A percentile compares a stretch with the other conserved stretches of the same genome.
Conservation (phyloP, 2,797 vertebrate genomes). For the Rhyacichthys aspro region DNA sequence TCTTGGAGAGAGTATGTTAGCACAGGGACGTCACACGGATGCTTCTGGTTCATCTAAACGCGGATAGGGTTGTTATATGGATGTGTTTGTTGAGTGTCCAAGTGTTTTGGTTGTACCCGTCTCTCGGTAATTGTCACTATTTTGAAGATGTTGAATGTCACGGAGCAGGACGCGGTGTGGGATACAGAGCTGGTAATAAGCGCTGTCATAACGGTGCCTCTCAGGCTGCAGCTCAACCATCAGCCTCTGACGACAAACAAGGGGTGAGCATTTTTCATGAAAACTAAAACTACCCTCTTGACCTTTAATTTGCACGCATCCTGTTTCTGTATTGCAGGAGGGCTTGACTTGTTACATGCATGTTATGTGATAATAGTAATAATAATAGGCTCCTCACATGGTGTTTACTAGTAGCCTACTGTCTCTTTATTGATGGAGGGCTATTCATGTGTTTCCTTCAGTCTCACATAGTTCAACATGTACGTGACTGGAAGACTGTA, state of each 20-base stretch:
- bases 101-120: slow-evolving; percentile 21
- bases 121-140: neutral
- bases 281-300: neutral
- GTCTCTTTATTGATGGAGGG: too few species aligned
- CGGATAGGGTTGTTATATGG: slow-evolving; percentile 35
- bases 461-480: too few species aligned
- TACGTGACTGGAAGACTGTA: too few species aligned
- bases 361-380: too few species aligned
- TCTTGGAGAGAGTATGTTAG: slow-evolving; percentile 34
- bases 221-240: neutral
- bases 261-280: slow-evolving; percentile 31
- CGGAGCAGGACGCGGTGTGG: neutral
- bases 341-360: too few species aligned
- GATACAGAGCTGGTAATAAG: slow-evolving; percentile 7
- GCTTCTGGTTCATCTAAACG: slow-evolving; percentile 45
- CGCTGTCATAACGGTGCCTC: slow-evolving; percentile 18
- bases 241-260: neutral
- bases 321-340: too few species aligned
- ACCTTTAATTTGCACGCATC: neutral
- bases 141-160: slow-evolving; percentile 7
- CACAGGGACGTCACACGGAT: slow-evolving; percentile 47
- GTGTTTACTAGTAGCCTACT: too few species aligned
- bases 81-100: slow-evolving; percentile 40
- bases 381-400: too few species aligned
- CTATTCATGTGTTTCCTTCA: too few species aligned